A percentile compares a stretch with the other conserved stretches of the same genome.
phyloP scores from a whole-genome alignment of 2,113 vertebrate genomes.

The Lophius piscatorius region DNA sequence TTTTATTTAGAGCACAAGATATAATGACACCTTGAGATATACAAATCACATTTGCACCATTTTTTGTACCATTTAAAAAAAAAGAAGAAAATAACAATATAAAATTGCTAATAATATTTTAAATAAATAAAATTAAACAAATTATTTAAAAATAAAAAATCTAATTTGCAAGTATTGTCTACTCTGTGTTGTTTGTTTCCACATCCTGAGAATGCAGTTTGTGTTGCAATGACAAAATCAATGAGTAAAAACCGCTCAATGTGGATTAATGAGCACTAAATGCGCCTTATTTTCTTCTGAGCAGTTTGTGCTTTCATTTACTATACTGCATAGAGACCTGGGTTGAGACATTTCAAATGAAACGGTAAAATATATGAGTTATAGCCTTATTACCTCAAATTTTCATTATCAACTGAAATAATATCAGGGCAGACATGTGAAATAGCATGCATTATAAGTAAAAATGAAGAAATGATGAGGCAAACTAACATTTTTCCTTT shows the following conservation, averaged over 20 bases:
- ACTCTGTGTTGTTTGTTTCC: slow-evolving; percentile 60
- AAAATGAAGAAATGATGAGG: slow-evolving; percentile 66
- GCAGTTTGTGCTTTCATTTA: slow-evolving; percentile 69
- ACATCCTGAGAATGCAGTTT: slow-evolving; percentile 70
- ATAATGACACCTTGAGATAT: slow-evolving; percentile 80
- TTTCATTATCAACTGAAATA: slow-evolving; percentile 52
- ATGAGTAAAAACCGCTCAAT: slow-evolving; percentile 33
- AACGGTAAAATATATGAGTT: slow-evolving; percentile 40
- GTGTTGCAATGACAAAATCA: slow-evolving; percentile 43
- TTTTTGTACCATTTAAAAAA: slow-evolving; percentile 66
- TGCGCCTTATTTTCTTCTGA: slow-evolving; percentile 39
- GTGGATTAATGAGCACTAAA: slow-evolving; percentile 41
- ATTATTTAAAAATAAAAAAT: slow-evolving; percentile 66
- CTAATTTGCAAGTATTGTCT: slow-evolving; percentile 55
- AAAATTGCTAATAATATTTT: slow-evolving; percentile 70
- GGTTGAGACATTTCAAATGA: slow-evolving; percentile 40
- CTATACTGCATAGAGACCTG: slow-evolving; percentile 74
- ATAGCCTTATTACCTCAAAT: slow-evolving; percentile 37
- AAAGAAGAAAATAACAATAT: slow-evolving; percentile 57
- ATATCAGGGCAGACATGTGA: slow-evolving; percentile 59
- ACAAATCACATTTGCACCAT: slow-evolving; percentile 77
- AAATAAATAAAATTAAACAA: slow-evolving; percentile 78
- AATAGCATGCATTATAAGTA: slow-evolving; percentile 74
- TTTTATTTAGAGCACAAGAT: slow-evolving; percentile 82
- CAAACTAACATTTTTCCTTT: slow-evolving; percentile 67